A percentile compares a stretch with the other conserved stretches of the same genome.
Evolutionary conservation across 2,888 invertebrate genomes (phyloP).

Genomic region (Drosophila subsilvestris): DNA sequence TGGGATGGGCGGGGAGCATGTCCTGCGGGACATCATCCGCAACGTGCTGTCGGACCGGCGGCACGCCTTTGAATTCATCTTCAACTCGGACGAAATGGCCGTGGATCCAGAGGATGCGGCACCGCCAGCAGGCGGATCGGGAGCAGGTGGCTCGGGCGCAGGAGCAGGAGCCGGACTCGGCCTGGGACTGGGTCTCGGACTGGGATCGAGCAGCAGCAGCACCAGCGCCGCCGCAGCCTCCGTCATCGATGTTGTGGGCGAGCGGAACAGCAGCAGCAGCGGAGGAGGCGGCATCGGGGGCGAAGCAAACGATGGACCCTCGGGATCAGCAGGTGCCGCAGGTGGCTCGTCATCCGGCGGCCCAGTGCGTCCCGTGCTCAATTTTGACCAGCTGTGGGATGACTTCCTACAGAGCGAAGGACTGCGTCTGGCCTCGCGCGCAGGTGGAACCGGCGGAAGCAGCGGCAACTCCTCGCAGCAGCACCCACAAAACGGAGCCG

Average conservation of each 20-base stretch:
- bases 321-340: not conserved
- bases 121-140: constrained; percentile 25
- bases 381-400: constrained; percentile 76
- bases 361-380: constrained; percentile 61
- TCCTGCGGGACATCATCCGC: constrained; percentile 73
- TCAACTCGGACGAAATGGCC: constrained; percentile 78
- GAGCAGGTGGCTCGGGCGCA: constrained; percentile 1
- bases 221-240: constrained; percentile 19
- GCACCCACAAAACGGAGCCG: constrained; percentile 10
- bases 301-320: constrained; percentile 15
- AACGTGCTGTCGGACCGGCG: constrained; percentile 77
- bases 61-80: constrained; percentile 77
- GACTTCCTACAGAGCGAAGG: constrained; percentile 76
- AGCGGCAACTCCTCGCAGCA: constrained; percentile 18
- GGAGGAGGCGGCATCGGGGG: constrained; percentile 16
- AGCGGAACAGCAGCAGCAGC: constrained; percentile 28
- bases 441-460: constrained; percentile 34
- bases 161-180: not conserved
- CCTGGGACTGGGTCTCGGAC: not conserved
- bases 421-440: constrained; percentile 62
- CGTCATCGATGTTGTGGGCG: constrained; percentile 37
- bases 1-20: constrained; percentile 69
- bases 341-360: constrained; percentile 14
- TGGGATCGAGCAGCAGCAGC: not conserved
- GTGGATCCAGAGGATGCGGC: constrained; percentile 67